Evolutionary conservation across 2,113 vertebrate genomes (phyloP), one percentile per base, ranked within the genome.

Genomic region (Empidonax alnorum): DNA sequence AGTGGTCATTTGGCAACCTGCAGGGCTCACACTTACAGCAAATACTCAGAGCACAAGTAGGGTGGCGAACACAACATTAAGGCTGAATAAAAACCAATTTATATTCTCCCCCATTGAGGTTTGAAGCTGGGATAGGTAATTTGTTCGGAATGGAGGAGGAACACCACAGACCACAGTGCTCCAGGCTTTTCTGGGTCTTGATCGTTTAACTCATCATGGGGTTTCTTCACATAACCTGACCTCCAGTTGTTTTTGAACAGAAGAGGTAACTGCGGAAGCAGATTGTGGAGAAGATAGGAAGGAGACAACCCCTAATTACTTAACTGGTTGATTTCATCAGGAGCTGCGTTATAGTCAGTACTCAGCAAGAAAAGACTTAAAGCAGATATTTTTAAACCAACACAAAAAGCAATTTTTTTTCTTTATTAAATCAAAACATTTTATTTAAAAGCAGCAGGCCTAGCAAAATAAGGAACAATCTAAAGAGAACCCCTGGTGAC

Each of bases 81-180:
- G 75, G 75, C 74, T 91, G 95, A 95, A 90, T 71, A 95, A 97
- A 95, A 96, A 90, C 5, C 81, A 80, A 86, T 96, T 91, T 97
- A 61, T 95, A 76, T 87, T 87, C 63, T 91, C 37, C 33, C 91
- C 77, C 44, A 88, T 10, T 89, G 95, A 96, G 92, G 69, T 92
- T 6, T 95, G 90, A 96, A 95, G 91, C 85, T 79, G 59, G 72
- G 87, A 82, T 71, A 31, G 56, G 55, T 84, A 94, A 91, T 98
- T 96, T 96, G 84, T 91, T 94, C 84, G 72, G 92, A 74, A 67
- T 66, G 50, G 66, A 81, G 52, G 95, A 96, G 74, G 87, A 97
- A 74, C n/a, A 55, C 33, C 65, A 7, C 25, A 66, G 90, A 44
- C 69, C 71, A 65, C 6, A 62, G 58, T 78, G 56, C 78, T 94